Conservation (phyloP, 2,797 vertebrate species). For the Galaxias olidus region DNA sequence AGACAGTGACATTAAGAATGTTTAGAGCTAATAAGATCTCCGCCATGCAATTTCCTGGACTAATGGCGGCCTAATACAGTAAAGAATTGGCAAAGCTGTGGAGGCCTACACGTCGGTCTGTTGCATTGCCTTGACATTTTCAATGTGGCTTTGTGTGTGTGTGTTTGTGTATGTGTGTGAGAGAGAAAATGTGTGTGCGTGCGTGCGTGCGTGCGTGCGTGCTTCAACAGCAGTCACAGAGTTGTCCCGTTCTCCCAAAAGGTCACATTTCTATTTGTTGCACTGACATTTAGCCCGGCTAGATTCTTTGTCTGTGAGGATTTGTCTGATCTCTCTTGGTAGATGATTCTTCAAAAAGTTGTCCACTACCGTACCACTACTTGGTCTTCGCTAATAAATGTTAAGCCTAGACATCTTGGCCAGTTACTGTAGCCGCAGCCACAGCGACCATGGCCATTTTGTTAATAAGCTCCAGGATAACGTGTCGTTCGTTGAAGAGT, state of each 20-base stretch:
- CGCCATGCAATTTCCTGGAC: too few relatives aligned
- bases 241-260: constrained; percentile 41
- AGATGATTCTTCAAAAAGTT: constrained; percentile 4
- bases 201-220: background rate
- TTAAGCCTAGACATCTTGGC: too few relatives aligned
- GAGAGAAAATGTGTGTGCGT: constrained; percentile 16
- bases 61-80: too few relatives aligned
- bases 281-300: constrained; percentile 59
- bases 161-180: background rate
- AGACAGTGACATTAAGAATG: background rate
- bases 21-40: too few relatives aligned
- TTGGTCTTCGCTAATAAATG: too few relatives aligned
- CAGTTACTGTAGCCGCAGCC: too few relatives aligned
- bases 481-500: too few relatives aligned
- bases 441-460: too few relatives aligned
- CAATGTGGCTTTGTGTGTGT: background rate
- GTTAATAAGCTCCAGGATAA: too few relatives aligned
- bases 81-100: too few relatives aligned
- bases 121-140: too few relatives aligned
- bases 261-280: constrained; percentile 58
- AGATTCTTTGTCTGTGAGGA: constrained; percentile 42
- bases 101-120: too few relatives aligned
- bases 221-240: constrained; percentile 31
- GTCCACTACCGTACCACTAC: constrained; percentile 6
- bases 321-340: constrained; percentile 43